Conservation (phyloP, 2,113 vertebrate genomes). For the Corvus moneduloides region DNA sequence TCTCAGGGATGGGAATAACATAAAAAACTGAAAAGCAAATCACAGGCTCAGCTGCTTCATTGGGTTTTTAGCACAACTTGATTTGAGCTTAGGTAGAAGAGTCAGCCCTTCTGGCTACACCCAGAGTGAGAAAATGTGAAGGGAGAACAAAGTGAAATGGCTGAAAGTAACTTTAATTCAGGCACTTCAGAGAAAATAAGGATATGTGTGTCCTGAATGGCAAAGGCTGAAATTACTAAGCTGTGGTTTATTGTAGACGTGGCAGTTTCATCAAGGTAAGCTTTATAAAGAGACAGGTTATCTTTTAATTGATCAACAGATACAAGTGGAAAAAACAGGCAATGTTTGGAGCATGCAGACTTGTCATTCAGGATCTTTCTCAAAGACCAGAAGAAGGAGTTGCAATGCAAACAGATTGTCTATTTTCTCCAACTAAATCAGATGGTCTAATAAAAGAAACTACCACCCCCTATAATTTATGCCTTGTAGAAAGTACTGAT, state of each 20-base stretch:
- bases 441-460: conserved; percentile 4
- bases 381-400: neutral
- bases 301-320: conserved; percentile 27
- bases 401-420: neutral
- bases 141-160: neutral
- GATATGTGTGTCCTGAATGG: neutral
- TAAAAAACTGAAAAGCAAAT: conserved; percentile 1
- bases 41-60: neutral
- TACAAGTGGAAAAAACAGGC: neutral
- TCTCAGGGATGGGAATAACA: neutral
- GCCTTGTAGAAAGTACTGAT: neutral
- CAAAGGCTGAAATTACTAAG: neutral
- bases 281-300: neutral
- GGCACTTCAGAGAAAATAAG: neutral
- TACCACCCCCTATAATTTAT: neutral
- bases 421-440: neutral
- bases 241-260: neutral
- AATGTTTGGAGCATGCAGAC: neutral
- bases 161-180: neutral
- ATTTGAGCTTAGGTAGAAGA: conserved; percentile 9
- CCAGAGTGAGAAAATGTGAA: neutral
- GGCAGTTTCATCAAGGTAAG: neutral
- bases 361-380: neutral
- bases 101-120: neutral
- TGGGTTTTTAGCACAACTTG: neutral